A percentile compares a stretch with the other conserved stretches of the same genome.
Conservation (phyloP, 1,140 invertebrate genomes). For the Philopotamus ludificatus region DNA sequence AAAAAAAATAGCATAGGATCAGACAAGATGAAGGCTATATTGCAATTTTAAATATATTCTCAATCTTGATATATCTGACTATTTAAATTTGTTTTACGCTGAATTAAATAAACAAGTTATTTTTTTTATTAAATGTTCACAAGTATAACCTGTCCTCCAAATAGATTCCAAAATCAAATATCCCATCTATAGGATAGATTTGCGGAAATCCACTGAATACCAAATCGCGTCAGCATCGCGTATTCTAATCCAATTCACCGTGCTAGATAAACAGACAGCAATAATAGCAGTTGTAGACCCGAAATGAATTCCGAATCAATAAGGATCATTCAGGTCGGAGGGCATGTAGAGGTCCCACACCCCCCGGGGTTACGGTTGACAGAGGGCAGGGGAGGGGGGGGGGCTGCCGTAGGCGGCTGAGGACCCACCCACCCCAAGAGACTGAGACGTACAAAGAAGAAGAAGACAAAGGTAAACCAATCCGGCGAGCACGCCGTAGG, state of each 20-base stretch:
- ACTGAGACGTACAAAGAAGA: conserved; percentile 6
- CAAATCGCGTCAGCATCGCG: no score
- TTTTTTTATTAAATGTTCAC: no score
- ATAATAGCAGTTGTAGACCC: not conserved
- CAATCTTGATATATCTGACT: no score
- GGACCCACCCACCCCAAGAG: not conserved
- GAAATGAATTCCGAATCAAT: not conserved
- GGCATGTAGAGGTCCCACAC: conserved; percentile 3
- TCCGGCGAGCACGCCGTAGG: conserved; percentile 4
- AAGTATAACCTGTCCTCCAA: no score
- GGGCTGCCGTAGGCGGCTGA: not conserved
- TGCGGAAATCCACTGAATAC: no score
- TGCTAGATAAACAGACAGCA: not conserved
- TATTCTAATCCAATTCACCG: not conserved
- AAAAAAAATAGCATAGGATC: no score
- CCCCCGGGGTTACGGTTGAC: not conserved
- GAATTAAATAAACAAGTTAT: no score
- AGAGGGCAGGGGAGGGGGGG: not conserved
- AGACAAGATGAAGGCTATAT: no score
- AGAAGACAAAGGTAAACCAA: conserved; percentile 27
- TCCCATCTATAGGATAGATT: no score
- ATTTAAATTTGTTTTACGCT: no score
- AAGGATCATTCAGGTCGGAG: conserved; percentile 11
- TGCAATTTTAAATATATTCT: no score
- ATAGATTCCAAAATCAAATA: no score